Evolutionary conservation across 1,140 invertebrate genomes (phyloP), one percentile per base, ranked within the genome.

Genomic region (Alviniconcha marisindica): DNA sequence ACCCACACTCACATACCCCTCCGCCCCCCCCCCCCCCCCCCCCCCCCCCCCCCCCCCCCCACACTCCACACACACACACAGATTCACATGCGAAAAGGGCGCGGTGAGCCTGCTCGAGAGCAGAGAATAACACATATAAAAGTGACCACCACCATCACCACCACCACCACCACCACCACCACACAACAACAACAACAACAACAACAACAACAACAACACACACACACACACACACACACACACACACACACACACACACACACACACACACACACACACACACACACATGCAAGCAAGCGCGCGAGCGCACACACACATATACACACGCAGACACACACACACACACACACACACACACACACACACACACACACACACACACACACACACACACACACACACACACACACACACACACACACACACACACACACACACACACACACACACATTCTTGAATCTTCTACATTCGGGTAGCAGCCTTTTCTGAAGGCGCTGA

Each of bases 351-450:
- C 12, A 36, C 36, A 7, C 28, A 71, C 66, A 71, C 66, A 60
- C 54, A 60, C 14, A 60, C 54, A 60, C 54, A 60, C 54, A 60
- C 54, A 60, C 12, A 60, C 54, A 2, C 54, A 60, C 54, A 60
- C 14, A 60, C 54, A 60, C 54, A 21, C 2, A 21, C 54, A 21
- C 54, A 77, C 48, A 15, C 44, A 77, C 76, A 77, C 76, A 51
- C 76, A 54, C 44, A 77, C 40, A 77, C 28, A 69, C 66, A 69
- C 66, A 69, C 66, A 69, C 66, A 69, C 66, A 38, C 66, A 38
- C 14, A 69, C 66, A 69, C 66, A 56, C 5, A 56, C 54, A 60
- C 54, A 60, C 54, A 60, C 54, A 60, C 54, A 60, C 54, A 60
- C 54, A 60, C 54, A 60, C 54, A 60, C 54, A 60, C 12, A 18